phyloP scores from a whole-genome alignment of 2,888 invertebrate species.

The Aproaerema taeniolella region DNA sequence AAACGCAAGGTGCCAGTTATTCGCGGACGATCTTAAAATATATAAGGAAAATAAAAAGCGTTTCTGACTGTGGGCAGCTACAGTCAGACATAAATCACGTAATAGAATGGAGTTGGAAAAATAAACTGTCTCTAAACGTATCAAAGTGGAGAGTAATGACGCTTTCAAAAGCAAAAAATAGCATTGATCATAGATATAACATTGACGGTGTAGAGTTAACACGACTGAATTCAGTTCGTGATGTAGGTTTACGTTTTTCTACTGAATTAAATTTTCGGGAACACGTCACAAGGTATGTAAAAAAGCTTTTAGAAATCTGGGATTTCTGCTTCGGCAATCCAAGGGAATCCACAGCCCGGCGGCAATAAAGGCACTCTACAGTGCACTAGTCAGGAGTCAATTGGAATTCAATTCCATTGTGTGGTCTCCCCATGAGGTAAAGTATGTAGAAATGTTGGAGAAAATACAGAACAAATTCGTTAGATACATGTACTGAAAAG shows the following conservation, averaged over 20 bases:
- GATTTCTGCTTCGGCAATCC: slow-evolving; percentile 1
- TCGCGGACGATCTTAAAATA: slow-evolving; percentile 1
- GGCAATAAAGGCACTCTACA: not conserved
- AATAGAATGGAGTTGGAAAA: slow-evolving; percentile 5
- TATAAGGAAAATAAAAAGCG: not conserved
- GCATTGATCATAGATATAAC: not conserved
- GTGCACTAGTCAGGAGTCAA: slow-evolving; percentile 1
- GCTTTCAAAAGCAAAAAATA: not conserved
- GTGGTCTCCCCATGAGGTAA: slow-evolving; percentile 1
- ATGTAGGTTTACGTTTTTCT: not conserved
- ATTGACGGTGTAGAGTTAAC: not conserved
- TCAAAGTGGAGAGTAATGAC: slow-evolving; percentile 5
- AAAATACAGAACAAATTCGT: no score
- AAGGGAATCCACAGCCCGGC: not conserved
- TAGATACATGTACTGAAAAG: not conserved
- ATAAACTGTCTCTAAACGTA: slow-evolving; percentile 6
- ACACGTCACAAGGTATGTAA: slow-evolving; percentile 1
- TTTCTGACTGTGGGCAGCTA: slow-evolving; percentile 2
- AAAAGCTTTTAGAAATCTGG: slow-evolving; percentile 5
- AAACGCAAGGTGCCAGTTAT: not conserved
- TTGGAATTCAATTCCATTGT: not conserved
- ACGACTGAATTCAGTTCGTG: not conserved
- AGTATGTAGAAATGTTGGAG: slow-evolving; percentile 1
- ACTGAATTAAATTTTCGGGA: not conserved
- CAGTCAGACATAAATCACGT: slow-evolving; percentile 11